A percentile compares a stretch with the other conserved stretches of the same genome.
Conservation (phyloP, 2,888 invertebrate species). For the Chorisops tibialis region DNA sequence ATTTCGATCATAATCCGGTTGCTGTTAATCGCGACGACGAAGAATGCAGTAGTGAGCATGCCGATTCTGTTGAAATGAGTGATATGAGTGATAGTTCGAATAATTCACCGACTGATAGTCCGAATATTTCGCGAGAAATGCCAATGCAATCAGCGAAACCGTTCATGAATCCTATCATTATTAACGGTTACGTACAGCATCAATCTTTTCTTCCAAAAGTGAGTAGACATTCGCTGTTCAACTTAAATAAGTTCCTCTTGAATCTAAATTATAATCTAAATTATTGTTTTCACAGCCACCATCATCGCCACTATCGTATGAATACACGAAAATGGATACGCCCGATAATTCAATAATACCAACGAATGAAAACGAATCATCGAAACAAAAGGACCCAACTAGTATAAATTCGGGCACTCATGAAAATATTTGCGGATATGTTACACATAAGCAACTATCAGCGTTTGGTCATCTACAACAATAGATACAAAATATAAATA, state of each 20-base stretch:
- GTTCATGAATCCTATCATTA: conserved; percentile 32
- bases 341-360: conserved; percentile 36
- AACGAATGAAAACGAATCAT: conserved; percentile 22
- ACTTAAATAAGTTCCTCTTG: neutral
- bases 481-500: neutral
- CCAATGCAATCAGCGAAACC: neutral
- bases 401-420: conserved; percentile 20
- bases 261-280: too few relatives aligned
- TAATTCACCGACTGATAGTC: conserved; percentile 34
- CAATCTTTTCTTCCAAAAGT: conserved; percentile 37
- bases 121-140: conserved; percentile 15
- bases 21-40: conserved; percentile 31
- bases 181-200: conserved; percentile 39
- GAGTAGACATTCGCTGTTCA: conserved; percentile 19
- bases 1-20: conserved; percentile 30
- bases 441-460: conserved; percentile 44
- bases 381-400: conserved; percentile 27
- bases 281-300: too few relatives aligned
- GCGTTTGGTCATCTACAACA: conserved; percentile 39
- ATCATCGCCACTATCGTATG: conserved; percentile 29
- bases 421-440: conserved; percentile 41
- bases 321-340: conserved; percentile 39
- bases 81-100: conserved; percentile 36
- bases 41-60: conserved; percentile 31
- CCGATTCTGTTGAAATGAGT: conserved; percentile 38